phyloP scores from a whole-genome alignment of 2,888 invertebrate genomes.

The Xylophagus ater region DNA sequence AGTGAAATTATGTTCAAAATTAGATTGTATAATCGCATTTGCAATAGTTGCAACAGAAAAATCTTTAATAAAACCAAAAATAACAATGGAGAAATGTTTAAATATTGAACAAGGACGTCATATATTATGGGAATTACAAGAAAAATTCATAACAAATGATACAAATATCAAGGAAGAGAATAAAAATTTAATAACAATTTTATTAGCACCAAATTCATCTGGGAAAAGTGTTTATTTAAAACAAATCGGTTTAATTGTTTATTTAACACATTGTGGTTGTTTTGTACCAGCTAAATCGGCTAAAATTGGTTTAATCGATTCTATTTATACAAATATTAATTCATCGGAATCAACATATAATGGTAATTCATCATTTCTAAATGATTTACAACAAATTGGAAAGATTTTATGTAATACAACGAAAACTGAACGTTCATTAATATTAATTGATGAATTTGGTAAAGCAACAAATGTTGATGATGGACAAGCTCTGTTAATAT shows the following conservation, averaged over 20 bases:
- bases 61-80: slow-evolving; percentile 31
- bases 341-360: slow-evolving; percentile 65
- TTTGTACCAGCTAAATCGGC: slow-evolving; percentile 75
- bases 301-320: slow-evolving; percentile 56
- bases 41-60: slow-evolving; percentile 32
- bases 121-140: slow-evolving; percentile 14
- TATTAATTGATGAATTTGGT: slow-evolving; percentile 85
- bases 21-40: slow-evolving; percentile 36
- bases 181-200: slow-evolving; percentile 54
- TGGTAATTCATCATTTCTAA: slow-evolving; percentile 75
- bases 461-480: slow-evolving; percentile 69
- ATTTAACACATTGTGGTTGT: slow-evolving; percentile 79
- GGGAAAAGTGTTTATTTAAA: slow-evolving; percentile 90
- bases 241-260: slow-evolving; percentile 68
- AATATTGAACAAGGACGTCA: slow-evolving; percentile 29
- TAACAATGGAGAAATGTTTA: slow-evolving; percentile 30
- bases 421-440: slow-evolving; percentile 50
- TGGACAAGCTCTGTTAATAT: slow-evolving; percentile 60
- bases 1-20: slow-evolving; percentile 45
- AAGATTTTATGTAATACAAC: slow-evolving; percentile 51
- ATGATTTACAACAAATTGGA: slow-evolving; percentile 68
- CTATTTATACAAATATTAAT: slow-evolving; percentile 66
- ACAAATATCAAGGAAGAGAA: slow-evolving; percentile 20
- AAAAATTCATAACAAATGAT: slow-evolving; percentile 16
- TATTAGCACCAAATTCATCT: slow-evolving; percentile 84